Evolutionary conservation across 2,113 vertebrate species (phyloP).

Genomic region (Camelus bactrianus): DNA sequence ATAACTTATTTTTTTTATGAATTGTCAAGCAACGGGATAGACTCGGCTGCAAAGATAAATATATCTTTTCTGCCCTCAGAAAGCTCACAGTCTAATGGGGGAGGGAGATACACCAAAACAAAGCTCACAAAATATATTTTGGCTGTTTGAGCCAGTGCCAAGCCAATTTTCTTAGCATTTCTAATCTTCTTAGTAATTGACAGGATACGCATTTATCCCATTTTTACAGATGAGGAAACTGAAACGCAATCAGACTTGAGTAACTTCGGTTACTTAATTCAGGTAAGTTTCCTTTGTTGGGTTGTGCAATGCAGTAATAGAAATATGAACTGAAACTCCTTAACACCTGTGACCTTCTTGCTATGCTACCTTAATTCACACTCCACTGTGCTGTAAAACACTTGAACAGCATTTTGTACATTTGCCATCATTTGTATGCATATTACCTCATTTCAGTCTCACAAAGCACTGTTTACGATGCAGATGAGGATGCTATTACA

Average conservation of each 20-base stretch:
- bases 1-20: not conserved
- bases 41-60: not conserved
- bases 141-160: not conserved
- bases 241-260: not conserved
- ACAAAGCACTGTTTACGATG: not conserved
- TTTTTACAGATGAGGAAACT: slow-evolving; percentile 42
- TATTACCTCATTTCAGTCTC: not conserved
- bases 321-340: not conserved
- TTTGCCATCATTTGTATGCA: not conserved
- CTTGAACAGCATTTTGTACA: not conserved
- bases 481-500: not conserved
- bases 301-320: not conserved
- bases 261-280: not conserved
- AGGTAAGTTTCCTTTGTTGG: not conserved
- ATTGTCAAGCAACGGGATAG: not conserved
- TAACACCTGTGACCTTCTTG: not conserved
- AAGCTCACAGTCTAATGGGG: not conserved
- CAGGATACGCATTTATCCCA: not conserved
- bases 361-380: not conserved
- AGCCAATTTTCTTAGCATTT: not conserved
- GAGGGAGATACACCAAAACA: not conserved
- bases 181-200: not conserved
- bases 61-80: not conserved
- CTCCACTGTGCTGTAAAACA: not conserved
- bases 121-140: not conserved